These are phyloP conservation scores for Leptinotarsa juncta DNA, from an alignment of 2,888 invertebrate species.

Conservation along the genomic window DNA sequence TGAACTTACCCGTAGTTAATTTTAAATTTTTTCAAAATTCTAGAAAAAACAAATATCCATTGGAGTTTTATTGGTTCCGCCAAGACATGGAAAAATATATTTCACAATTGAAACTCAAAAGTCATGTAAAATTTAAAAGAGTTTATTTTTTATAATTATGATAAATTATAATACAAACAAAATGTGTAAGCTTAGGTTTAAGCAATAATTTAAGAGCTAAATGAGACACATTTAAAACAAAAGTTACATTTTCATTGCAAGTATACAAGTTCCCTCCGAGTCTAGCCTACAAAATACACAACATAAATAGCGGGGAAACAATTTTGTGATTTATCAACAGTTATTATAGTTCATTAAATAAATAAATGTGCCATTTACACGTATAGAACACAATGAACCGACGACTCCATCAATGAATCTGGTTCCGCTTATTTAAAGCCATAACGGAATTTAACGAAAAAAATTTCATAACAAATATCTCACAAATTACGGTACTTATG, in stretches of 20 bases:
- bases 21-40: no score
- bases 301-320: constrained; percentile 48
- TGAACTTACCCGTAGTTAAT: no score
- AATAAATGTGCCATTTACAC: constrained; percentile 54
- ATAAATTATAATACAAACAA: constrained; percentile 63
- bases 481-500: constrained; percentile 32
- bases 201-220: constrained; percentile 56
- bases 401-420: constrained; percentile 34
- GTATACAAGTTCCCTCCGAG: constrained; percentile 50
- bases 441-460: constrained; percentile 54
- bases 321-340: constrained; percentile 44
- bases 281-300: constrained; percentile 51
- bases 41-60: no score
- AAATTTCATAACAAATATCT: constrained; percentile 38
- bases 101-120: neutral
- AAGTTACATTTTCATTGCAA: constrained; percentile 50
- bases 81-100: neutral
- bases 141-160: constrained; percentile 57
- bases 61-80: no score
- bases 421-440: constrained; percentile 48
- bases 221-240: constrained; percentile 57
- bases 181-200: constrained; percentile 59
- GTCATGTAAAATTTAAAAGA: constrained; percentile 54
- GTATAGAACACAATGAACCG: constrained; percentile 44
- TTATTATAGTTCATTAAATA: constrained; percentile 47